Base-by-base conservation (phyloP, 2,888 invertebrate species). In the Hypena proboscidalis region DNA sequence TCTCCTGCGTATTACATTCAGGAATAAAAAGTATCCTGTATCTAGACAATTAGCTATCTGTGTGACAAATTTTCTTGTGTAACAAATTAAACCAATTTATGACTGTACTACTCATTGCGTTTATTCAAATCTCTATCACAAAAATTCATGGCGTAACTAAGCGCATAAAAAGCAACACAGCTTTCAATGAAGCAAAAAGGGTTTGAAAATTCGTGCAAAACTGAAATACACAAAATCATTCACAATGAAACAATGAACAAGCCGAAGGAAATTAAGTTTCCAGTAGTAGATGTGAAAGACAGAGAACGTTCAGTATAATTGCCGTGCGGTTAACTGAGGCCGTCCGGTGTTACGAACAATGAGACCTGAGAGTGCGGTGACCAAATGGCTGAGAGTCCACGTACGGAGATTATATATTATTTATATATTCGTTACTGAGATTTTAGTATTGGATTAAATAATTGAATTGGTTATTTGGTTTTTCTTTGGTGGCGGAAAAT, bases 251-350 rank as follows among this genome's bases (percentile, higher is more conserved):
- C 66, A 71, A 72, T 66, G 61, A 60, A 64, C 59, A 65, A 67
- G 62, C 61, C 48, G 56, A 56, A 63, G 66, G 59, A 70, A 71
- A 71, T 72, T 70, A 72, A 72, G 67, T 70, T 71, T 60, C 60
- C 57, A 70, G 48, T 58, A 36, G 64, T 63, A 63, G 60, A 64
- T 58, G 61, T 66, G 63, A 67, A 67, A 67, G 64, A 66, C 66
- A 67, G 71, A 67, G 57, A 64, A 61, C 60, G 58, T 56, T 62
- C 54, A 55, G 65, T 58, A 59, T 72, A 72, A 72, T 72, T 74
- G 63, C 63, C 68, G 60, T 61, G 63, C 56, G 65, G 68, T 62
- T 58, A 67, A 61, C 68, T 57, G 57, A 52, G 56, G 52, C 53
- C 58, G 50, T 57, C 64, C 63, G 53, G 66, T 58, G 58, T 68